A percentile compares a stretch with the other conserved stretches of the same genome.
These are phyloP conservation scores for Coecobrya sp. DNA, from an alignment of 2,888 invertebrate genomes.

Conservation along the genomic window DNA sequence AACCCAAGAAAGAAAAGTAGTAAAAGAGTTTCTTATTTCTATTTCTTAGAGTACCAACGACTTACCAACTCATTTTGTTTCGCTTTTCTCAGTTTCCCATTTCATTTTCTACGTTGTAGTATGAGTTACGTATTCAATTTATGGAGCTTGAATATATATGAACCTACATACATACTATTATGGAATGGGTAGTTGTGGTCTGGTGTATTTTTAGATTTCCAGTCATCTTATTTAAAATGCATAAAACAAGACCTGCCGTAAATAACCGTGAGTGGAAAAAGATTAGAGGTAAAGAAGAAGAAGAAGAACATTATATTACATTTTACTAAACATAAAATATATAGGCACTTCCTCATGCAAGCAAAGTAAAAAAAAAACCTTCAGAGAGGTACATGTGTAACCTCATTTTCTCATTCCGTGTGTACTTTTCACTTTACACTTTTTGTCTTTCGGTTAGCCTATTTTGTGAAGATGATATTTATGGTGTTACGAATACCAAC, in stretches of 20 bases:
- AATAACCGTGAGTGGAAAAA: background rate
- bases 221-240: slow-evolving; percentile 50
- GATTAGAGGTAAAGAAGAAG: background rate
- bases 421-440: background rate
- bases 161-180: too few relatives aligned
- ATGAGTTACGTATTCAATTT: slow-evolving; percentile 3
- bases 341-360: too few relatives aligned
- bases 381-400: background rate
- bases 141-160: background rate
- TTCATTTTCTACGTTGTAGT: background rate
- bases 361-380: too few relatives aligned
- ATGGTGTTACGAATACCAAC: too few relatives aligned
- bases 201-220: background rate
- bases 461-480: too few relatives aligned
- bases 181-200: background rate
- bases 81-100: slow-evolving; percentile 34
- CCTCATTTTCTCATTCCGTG: background rate
- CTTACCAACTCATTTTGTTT: background rate
- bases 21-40: slow-evolving; percentile 7
- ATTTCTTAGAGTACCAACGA: too few relatives aligned
- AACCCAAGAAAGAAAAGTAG: background rate
- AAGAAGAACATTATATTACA: background rate
- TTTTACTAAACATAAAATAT: background rate
- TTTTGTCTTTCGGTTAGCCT: background rate
- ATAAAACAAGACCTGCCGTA: slow-evolving; percentile 9